Evolutionary conservation across 2,888 invertebrate genomes (phyloP), one percentile per base, ranked within the genome.

Genomic region (Chrysina gloriosa): DNA sequence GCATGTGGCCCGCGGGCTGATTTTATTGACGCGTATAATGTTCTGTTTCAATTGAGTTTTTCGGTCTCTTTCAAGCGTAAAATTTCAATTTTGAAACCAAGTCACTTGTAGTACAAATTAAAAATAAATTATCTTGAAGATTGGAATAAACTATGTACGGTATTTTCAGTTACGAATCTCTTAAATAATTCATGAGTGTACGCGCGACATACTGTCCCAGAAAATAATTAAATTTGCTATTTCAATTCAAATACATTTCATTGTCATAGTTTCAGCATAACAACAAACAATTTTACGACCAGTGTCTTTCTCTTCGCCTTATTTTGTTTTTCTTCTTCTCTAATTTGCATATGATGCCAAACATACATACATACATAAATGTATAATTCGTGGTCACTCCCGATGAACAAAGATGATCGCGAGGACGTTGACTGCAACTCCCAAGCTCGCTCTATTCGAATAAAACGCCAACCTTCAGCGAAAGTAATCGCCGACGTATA

Each of bases 401-500:
- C 16, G 50, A 29, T 11, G 50, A 50, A 27, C 27, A 50, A 3
- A 7, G 50, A 23, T 47, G 47, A 47, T 9, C 19, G 11, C 16
- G 16, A 64, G 64, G 64, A 64, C 64, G 36, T 64, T 50, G 36
- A 64, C 63, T 27, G 2, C 6, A 31, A 25, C 4, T 27, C 27
- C 5, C 16, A 27, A 11, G 31, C 56, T 27, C 23, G n/a, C 25
- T 23, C 31, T 23, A 6, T 47, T 34, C 34, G 66, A 70, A 71
- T 69, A 69, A 54, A 65, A 72, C 68, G 39, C 61, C 69, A 73
- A 73, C 70, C 70, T 71, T 69, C 68, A 73, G 74, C 73, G 74
- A 74, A 74, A 74, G 73, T 74, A 69, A 63, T 27, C 36, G 36
- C 63, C 42, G 63, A 45, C 54, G 69, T 66, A 69, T 36, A 39